Base-by-base conservation (phyloP, 37 sponge, comb jelly and placozoan genomes). In the Spongilla lacustris region DNA sequence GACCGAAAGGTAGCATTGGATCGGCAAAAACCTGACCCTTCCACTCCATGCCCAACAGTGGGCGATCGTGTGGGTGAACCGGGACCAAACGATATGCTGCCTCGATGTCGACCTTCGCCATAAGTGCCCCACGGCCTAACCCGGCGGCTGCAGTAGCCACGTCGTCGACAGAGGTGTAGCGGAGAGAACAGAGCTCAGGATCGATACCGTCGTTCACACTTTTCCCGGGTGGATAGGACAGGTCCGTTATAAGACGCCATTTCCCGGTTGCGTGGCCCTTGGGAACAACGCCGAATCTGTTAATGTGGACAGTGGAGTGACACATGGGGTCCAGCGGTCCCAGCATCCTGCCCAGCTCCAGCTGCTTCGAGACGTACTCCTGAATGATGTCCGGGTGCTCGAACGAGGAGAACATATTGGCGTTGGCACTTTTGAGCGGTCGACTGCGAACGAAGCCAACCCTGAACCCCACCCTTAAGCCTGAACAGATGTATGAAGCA, bases 151-250 rank as follows among this genome's bases (percentile, higher is more conserved):
- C 50, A 10, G 12, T 22, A n/a, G 69, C 89, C 4, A 70, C 78
- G 30, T 67, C 35, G 37, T 88, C 77, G 10, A 89, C 48, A 0
- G 37, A 36, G 0, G 37, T 23, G 32, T 89, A 89, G 5, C n/a
- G 13, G 22, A 84, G 25, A 4, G 84, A 89, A 50, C 69, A 30
- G 31, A 78, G 36, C 24, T 83, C 78, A 13, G 17, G 27, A 17
- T 49, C 1, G 74, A 89, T 89, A 34, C 83, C 89, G 71, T 83
- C 84, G 10, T 89, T 89, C 36, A 89, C 84, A 68, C 89, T 89
- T 6, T 25, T 0, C 5, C 73, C 73, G 0, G 66, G 72, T 25
- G 84, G 89, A 1, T 50, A 75, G 5, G 89, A 83, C 0, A 89
- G 84, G 73, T 89, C 84, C 6, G 41, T 41, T 12, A 89, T 89